phyloP scores from a whole-genome alignment of 2,113 vertebrate species.

The Mystacornis crossleyi region DNA sequence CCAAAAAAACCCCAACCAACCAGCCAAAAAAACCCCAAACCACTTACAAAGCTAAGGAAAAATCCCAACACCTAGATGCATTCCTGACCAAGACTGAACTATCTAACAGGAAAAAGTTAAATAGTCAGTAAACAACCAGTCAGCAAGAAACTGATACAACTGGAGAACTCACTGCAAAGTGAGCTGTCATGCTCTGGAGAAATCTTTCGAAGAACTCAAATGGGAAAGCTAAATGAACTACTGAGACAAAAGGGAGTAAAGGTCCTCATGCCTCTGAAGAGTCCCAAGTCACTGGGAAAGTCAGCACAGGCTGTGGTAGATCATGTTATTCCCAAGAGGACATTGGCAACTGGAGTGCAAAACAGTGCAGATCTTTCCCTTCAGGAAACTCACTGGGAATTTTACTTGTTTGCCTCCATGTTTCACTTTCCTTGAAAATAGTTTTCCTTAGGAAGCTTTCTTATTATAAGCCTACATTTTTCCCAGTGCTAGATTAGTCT shows the following conservation, averaged over 20 bases:
- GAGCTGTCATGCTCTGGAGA: not conserved
- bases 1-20: not conserved
- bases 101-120: not conserved
- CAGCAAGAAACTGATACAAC: not conserved
- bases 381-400: not conserved
- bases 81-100: not conserved
- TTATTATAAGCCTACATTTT: not conserved
- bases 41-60: not conserved
- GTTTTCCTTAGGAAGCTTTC: not conserved
- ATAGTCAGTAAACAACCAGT: not conserved
- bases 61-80: not conserved
- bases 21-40: not conserved
- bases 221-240: not conserved
- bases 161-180: not conserved
- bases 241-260: not conserved
- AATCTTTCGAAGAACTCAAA: not conserved
- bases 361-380: not conserved
- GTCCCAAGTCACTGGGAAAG: not conserved
- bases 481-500: not conserved
- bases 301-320: not conserved
- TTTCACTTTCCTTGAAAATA: not conserved
- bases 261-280: not conserved
- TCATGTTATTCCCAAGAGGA: not conserved
- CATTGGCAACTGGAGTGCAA: accelerated
- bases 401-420: not conserved